Base-by-base conservation (phyloP, 2,888 invertebrate species). In the Cantharis nigra region DNA sequence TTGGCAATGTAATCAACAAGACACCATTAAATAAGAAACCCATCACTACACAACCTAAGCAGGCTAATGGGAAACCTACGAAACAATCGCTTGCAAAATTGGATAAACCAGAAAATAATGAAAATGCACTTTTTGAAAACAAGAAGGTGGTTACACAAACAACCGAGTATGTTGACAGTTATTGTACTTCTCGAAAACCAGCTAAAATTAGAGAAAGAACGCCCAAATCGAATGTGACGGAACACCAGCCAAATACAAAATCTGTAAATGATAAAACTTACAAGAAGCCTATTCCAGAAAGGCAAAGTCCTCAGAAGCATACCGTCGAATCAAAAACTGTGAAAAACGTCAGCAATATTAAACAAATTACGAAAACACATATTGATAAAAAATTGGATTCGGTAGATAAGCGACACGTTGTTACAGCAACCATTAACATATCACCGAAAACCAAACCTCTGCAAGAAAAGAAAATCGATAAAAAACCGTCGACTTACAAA, bases 371-470 rank as follows among this genome's bases (percentile, higher is more conserved):
- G 87, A 81, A 89, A 90, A 63, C 85, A 85, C 62, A 74, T 65
- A 28, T 62, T 18, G 18, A 23, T 18, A 16, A 26, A 64, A 49
- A 64, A 30, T n/a, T 63, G 16, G 65, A 23, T 67, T 13, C 13
- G n/a, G n/a, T 9, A 9, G 65, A 67, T 13, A 78, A 72, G 10
- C 80, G 82, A 20, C 83, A 83, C 67, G 80, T 84, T 2, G 85
- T 86, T 14, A 84, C 85, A 3, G 83, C 86, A 13, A 86, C 85
- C 16, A 85, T 85, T 62, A 85, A 82, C 14, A 82, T 85, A 9
- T 81, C 82, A 72, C 82, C 85, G 0, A 85, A 83, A 79, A 23
- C 73, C 14, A 82, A 80, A 78, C 79, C 81, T 9, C 76, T 79
- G 78, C 16, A 18, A 16, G 71, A 73, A 64, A 74, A 63, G 23